Conservation (phyloP, 2,113 vertebrate species). For the Myiozetetes cayanensis region DNA sequence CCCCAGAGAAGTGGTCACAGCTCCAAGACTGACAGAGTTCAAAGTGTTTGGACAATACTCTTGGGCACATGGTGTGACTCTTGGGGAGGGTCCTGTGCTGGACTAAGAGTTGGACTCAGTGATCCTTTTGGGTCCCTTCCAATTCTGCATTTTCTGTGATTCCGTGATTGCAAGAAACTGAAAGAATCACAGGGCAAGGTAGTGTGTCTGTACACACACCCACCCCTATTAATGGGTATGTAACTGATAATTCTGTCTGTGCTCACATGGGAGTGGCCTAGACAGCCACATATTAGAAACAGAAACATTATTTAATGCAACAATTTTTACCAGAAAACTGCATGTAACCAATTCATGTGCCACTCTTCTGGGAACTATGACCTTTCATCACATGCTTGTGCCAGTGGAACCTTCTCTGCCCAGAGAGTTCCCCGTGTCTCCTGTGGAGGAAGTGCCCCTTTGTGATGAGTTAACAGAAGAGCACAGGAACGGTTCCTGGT, state of each 20-base stretch:
- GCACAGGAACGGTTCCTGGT: too few relatives aligned
- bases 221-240: background rate
- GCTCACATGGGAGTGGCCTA: background rate
- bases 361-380: background rate
- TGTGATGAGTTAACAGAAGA: background rate
- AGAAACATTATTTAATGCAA: background rate
- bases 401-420: background rate
- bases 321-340: background rate
- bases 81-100: background rate
- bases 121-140: background rate
- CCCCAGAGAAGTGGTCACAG: background rate
- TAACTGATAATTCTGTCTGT: background rate
- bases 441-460: background rate
- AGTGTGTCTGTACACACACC: background rate
- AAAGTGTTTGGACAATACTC: background rate
- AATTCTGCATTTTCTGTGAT: background rate
- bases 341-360: background rate
- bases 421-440: background rate
- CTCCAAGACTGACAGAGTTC: background rate
- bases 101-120: background rate
- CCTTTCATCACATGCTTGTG: background rate
- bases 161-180: background rate
- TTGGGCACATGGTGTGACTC: background rate
- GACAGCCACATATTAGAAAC: background rate
- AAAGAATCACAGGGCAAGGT: background rate